These are phyloP conservation scores for Rhagium mordax DNA, from an alignment of 2,888 invertebrate species.

Conservation along the genomic window DNA sequence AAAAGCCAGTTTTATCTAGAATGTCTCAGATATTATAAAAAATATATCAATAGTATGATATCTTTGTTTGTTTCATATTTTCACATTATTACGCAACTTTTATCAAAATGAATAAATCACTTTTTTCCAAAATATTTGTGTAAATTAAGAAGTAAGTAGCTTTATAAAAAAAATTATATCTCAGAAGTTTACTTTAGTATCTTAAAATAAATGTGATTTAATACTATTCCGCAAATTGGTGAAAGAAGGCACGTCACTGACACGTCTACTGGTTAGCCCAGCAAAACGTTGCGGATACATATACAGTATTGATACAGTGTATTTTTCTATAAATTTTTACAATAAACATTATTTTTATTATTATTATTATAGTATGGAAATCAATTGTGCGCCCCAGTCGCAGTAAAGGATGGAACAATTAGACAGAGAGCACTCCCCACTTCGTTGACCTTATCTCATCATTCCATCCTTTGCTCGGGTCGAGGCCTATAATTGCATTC, in stretches of 20 bases:
- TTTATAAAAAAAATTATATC: background rate
- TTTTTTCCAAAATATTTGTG: background rate
- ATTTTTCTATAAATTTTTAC: too few relatives aligned
- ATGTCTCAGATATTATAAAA: background rate
- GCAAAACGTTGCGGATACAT: too few relatives aligned
- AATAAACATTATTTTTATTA: too few relatives aligned
- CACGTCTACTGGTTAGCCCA: too few relatives aligned
- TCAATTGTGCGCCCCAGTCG: too few relatives aligned
- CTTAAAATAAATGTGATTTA: background rate
- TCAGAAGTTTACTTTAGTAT: background rate
- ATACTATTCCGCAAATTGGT: background rate
- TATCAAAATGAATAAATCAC: background rate
- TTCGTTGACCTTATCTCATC: too few relatives aligned
- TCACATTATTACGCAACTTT: background rate
- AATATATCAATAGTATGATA: background rate
- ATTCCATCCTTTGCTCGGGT: too few relatives aligned
- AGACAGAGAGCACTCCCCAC: too few relatives aligned
- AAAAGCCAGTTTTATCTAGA: background rate
- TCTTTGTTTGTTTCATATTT: background rate
- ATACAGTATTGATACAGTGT: too few relatives aligned
- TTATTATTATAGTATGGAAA: too few relatives aligned
- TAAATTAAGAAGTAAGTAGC: background rate
- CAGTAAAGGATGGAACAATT: too few relatives aligned
- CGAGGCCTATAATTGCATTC: too few relatives aligned
- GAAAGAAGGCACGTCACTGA: background rate